Percentiles rank a stretch among this genome's conserved stretches.
phyloP scores from a whole-genome alignment of 1,140 invertebrate species.

The Trichonephila clavata region DNA sequence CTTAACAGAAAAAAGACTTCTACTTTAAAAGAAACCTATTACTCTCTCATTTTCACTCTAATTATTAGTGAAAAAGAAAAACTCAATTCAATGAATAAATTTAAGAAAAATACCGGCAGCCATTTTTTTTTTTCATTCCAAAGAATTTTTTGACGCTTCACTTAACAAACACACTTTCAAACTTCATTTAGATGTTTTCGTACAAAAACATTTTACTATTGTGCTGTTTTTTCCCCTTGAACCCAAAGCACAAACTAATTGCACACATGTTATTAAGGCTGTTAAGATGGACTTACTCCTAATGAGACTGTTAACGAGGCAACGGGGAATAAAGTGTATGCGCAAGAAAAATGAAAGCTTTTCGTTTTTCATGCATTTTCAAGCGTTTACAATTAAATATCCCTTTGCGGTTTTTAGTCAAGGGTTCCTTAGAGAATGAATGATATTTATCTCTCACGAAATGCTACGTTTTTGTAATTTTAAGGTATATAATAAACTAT shows the following conservation, averaged over 20 bases:
- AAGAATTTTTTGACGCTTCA: neutral
- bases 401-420: constrained; percentile 61
- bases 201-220: neutral
- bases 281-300: constrained; percentile 1
- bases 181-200: neutral
- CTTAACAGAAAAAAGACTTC: too few relatives aligned
- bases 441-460: neutral
- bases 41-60: too few relatives aligned
- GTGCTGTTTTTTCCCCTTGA: neutral
- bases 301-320: constrained; percentile 55
- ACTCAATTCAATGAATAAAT: too few relatives aligned
- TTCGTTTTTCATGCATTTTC: constrained; percentile 3
- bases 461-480: neutral
- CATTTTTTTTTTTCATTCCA: neutral
- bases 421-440: neutral
- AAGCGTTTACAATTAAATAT: constrained; percentile 56
- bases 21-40: too few relatives aligned
- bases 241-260: neutral
- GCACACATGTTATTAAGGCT: constrained; percentile 26
- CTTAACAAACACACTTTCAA: constrained; percentile 12
- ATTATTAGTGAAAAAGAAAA: too few relatives aligned
- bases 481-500: neutral
- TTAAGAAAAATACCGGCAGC: too few relatives aligned
- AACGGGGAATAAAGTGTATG: neutral
- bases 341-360: neutral